Conservation (phyloP, 1,140 invertebrate species). For the Megalonaias nervosa region DNA sequence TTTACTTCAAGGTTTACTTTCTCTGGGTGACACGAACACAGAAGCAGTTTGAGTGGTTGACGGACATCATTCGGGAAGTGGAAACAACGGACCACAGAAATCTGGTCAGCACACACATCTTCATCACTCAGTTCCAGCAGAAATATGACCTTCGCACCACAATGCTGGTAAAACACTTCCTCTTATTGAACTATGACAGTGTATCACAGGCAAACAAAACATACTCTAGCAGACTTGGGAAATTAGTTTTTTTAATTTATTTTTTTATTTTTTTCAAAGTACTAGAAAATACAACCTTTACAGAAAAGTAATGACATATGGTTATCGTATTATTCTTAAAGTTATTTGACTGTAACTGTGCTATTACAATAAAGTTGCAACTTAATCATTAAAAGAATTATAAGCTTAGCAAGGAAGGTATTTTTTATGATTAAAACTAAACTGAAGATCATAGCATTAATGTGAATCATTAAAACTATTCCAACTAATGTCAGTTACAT, state of each 20-base stretch:
- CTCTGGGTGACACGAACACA: slow-evolving; percentile 99
- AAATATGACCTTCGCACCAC: slow-evolving; percentile 99
- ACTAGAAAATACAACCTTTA: too few species aligned
- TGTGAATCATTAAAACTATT: too few species aligned
- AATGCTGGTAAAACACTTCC: slow-evolving; percentile 86
- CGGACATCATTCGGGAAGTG: slow-evolving; percentile 94
- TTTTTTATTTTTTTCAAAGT: too few species aligned
- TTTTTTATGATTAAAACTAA: too few species aligned
- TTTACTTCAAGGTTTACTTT: slow-evolving; percentile 90
- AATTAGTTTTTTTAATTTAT: not conserved
- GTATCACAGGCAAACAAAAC: too few species aligned
- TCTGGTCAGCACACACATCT: slow-evolving; percentile 98
- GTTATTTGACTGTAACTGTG: not conserved
- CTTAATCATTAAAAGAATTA: too few species aligned
- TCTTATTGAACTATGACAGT: too few species aligned
- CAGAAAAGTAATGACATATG: not conserved
- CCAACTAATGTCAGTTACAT: too few species aligned
- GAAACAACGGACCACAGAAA: slow-evolving; percentile 97
- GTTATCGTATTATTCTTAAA: not conserved
- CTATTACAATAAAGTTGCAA: not conserved
- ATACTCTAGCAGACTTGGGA: too few species aligned
- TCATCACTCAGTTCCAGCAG: slow-evolving; percentile 99
- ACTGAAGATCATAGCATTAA: too few species aligned
- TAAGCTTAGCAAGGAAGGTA: too few species aligned
- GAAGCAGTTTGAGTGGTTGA: slow-evolving; percentile 99